A percentile compares a stretch with the other conserved stretches of the same genome.
Conservation (phyloP, 2,888 invertebrate genomes). For the Drosophila demipolita region DNA sequence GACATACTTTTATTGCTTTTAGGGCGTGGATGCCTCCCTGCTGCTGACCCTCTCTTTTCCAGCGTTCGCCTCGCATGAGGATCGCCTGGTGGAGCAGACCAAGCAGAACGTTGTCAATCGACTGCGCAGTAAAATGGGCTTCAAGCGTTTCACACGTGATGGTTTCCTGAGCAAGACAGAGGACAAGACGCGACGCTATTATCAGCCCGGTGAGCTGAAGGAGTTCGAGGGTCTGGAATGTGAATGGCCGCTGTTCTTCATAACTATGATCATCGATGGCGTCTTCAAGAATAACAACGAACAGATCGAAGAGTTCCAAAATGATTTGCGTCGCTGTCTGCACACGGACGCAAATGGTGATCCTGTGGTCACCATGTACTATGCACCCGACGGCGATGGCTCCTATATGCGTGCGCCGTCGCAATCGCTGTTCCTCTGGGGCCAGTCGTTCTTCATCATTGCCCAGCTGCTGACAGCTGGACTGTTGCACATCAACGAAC, state of each 20-base stretch:
- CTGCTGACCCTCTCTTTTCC: constrained; percentile 98
- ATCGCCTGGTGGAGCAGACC: constrained; percentile 93
- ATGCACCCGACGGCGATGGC: constrained; percentile 85
- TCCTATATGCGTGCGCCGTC: constrained; percentile 84
- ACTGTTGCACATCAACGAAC: constrained; percentile 95
- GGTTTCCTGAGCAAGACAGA: constrained; percentile 96
- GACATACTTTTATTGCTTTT: constrained; percentile 6
- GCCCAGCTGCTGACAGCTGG: constrained; percentile 96
- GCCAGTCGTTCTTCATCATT: constrained; percentile 97
- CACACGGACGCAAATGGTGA: constrained; percentile 94
- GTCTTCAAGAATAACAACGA: constrained; percentile 94
- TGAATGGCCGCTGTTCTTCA: constrained; percentile 99
- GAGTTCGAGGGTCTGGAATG: constrained; percentile 98
- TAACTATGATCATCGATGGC: constrained; percentile 98
- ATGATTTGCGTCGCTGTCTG: constrained; percentile 92
- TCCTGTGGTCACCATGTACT: constrained; percentile 97
- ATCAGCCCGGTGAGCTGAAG: constrained; percentile 96
- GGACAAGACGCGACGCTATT: constrained; percentile 89
- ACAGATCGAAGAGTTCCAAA: constrained; percentile 96
- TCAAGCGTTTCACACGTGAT: constrained; percentile 97
- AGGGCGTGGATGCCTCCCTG: constrained; percentile 97
- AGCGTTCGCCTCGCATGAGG: constrained; percentile 98
- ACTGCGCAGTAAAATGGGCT: constrained; percentile 95
- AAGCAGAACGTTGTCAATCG: constrained; percentile 93
- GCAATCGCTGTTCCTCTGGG: constrained; percentile 94